phyloP scores from a whole-genome alignment of 2,888 invertebrate genomes.

The Ophion obscuratus region DNA sequence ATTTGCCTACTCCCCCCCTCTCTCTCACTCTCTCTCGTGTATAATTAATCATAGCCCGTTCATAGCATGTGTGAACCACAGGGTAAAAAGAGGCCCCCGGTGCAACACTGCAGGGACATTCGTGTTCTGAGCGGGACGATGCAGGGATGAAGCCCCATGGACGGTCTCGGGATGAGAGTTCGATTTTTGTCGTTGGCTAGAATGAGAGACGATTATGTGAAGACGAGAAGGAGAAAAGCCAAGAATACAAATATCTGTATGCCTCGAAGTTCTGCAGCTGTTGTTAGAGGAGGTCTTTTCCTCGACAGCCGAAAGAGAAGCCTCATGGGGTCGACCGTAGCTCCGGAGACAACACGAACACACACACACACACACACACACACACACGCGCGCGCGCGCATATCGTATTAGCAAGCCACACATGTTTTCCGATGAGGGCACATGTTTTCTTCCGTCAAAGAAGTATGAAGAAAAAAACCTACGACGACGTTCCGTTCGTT shows the following conservation, averaged over 20 bases:
- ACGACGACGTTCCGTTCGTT: constrained; percentile 13
- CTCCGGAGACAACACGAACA: constrained; percentile 28
- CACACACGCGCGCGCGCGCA: not conserved
- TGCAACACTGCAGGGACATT: constrained; percentile 29
- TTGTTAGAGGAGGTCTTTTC: constrained; percentile 63
- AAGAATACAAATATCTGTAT: constrained; percentile 24
- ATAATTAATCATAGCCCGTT: constrained; percentile 59
- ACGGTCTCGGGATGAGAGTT: constrained; percentile 47
- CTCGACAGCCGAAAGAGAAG: constrained; percentile 29
- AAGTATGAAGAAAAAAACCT: constrained; percentile 14
- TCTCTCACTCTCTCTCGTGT: constrained; percentile 17
- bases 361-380: not conserved
- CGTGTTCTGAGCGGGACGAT: constrained; percentile 40
- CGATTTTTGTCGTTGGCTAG: constrained; percentile 37
- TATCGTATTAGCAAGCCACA: constrained; percentile 47
- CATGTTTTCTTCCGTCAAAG: constrained; percentile 55
- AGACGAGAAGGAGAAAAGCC: constrained; percentile 32
- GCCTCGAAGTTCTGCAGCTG: constrained; percentile 56
- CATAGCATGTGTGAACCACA: constrained; percentile 58
- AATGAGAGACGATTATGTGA: constrained; percentile 33
- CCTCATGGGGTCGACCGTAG: constrained; percentile 58
- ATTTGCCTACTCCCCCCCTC: not conserved
- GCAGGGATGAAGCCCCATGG: constrained; percentile 65
- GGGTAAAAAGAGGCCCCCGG: constrained; percentile 25
- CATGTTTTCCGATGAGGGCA: constrained; percentile 54